These are phyloP conservation scores for Epistrophella euchroma DNA, from an alignment of 2,888 invertebrate species.

Conservation along the genomic window DNA sequence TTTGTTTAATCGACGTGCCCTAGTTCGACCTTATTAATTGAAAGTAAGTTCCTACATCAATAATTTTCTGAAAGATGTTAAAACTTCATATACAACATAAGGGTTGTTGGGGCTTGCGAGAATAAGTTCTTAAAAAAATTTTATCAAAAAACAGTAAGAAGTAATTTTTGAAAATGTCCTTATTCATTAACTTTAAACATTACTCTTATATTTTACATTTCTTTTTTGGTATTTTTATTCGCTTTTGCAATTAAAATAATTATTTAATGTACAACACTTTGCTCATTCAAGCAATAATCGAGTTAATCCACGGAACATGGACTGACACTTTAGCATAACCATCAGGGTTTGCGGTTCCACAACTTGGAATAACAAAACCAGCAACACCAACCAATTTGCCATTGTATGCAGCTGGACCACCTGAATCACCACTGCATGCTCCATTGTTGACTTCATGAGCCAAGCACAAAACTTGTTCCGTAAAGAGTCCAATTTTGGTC, in stretches of 20 bases:
- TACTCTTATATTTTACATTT: too few species aligned
- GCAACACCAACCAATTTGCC: slow-evolving; percentile 80
- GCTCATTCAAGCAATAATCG: slow-evolving; percentile 41
- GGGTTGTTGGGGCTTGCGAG: too few species aligned
- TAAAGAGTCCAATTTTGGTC: slow-evolving; percentile 71
- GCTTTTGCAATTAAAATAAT: background rate
- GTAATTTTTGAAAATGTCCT: too few species aligned
- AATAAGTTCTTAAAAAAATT: too few species aligned
- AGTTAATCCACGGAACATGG: slow-evolving; percentile 79
- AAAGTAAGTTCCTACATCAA: too few species aligned
- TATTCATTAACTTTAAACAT: too few species aligned
- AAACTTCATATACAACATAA: too few species aligned
- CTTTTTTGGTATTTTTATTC: background rate
- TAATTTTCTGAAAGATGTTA: too few species aligned
- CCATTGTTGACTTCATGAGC: slow-evolving; percentile 78
- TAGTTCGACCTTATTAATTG: too few species aligned
- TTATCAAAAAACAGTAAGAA: too few species aligned
- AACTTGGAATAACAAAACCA: slow-evolving; percentile 79
- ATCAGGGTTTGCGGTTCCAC: slow-evolving; percentile 79
- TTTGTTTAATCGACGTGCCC: too few species aligned
- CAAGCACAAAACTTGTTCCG: slow-evolving; percentile 80
- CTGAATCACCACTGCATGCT: slow-evolving; percentile 81
- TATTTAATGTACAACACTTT: background rate
- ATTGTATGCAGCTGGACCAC: slow-evolving; percentile 81
- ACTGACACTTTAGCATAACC: slow-evolving; percentile 80